Evolutionary conservation across 2,888 invertebrate species (phyloP).

Genomic region (Sinodicranocentrus sp.): DNA sequence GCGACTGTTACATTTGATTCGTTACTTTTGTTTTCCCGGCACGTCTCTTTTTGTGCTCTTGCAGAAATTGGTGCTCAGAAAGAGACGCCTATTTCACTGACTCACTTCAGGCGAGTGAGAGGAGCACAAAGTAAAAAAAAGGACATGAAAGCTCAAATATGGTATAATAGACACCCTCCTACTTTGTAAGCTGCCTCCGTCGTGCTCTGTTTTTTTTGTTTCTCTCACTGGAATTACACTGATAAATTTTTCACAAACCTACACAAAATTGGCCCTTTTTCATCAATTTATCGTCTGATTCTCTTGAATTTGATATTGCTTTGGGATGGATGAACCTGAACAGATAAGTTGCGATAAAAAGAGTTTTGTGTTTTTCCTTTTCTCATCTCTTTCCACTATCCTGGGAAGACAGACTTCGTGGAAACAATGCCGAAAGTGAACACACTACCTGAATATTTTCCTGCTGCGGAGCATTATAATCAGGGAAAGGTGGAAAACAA

Average conservation of each 20-base stretch:
- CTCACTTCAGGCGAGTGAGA: constrained; percentile 30
- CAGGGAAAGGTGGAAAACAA: constrained; percentile 28
- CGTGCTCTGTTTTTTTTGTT: constrained; percentile 15
- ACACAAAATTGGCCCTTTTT: constrained; percentile 77
- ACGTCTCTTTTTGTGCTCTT: constrained; percentile 62
- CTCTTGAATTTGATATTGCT: constrained; percentile 74
- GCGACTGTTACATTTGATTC: constrained; percentile 57
- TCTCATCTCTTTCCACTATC: constrained; percentile 23
- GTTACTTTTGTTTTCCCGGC: constrained; percentile 61
- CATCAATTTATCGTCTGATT: constrained; percentile 77
- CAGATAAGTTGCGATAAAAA: constrained; percentile 69
- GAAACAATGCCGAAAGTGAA: constrained; percentile 25
- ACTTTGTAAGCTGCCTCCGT: constrained; percentile 26
- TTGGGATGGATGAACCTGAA: constrained; percentile 70
- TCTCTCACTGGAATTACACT: constrained; percentile 74
- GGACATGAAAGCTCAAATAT: constrained; percentile 51
- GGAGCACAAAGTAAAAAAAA: constrained; percentile 21
- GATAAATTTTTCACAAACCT: constrained; percentile 76
- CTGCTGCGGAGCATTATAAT: constrained; percentile 49
- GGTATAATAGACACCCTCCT: constrained; percentile 63
- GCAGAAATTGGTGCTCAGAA: constrained; percentile 55
- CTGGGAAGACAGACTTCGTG: constrained; percentile 18
- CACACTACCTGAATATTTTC: constrained; percentile 10
- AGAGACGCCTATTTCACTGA: constrained; percentile 46
- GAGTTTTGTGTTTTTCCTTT: constrained; percentile 25